These are phyloP conservation scores for Xiphophorus couchianus DNA, from an alignment of 2,113 vertebrate species.

Conservation along the genomic window DNA sequence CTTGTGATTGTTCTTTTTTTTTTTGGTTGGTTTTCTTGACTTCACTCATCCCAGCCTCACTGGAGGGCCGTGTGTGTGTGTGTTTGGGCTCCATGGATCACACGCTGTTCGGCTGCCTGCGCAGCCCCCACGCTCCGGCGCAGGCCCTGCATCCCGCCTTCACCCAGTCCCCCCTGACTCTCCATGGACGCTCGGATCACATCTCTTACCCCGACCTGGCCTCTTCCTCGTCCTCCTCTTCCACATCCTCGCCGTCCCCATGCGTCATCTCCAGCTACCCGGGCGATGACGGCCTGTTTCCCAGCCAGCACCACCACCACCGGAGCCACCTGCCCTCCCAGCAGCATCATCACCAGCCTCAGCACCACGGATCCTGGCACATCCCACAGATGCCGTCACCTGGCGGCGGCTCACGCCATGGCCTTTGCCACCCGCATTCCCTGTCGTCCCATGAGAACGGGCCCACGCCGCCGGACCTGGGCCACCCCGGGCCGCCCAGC, in stretches of 20 bases:
- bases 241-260: slow-evolving; percentile 85
- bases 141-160: slow-evolving; percentile 95
- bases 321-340: slow-evolving; percentile 83
- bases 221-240: slow-evolving; percentile 81
- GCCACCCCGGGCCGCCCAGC: slow-evolving; percentile 86
- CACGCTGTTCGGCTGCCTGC: slow-evolving; percentile 97
- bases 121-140: slow-evolving; percentile 91
- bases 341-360: slow-evolving; percentile 84
- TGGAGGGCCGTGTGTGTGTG: slow-evolving; percentile 59
- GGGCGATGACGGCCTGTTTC: slow-evolving; percentile 91
- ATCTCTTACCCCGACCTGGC: slow-evolving; percentile 96
- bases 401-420: slow-evolving; percentile 80
- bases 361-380: slow-evolving; percentile 92
- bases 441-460: slow-evolving; percentile 79
- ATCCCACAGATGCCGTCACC: slow-evolving; percentile 78
- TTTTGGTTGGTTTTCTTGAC: slow-evolving; percentile 37
- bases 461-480: slow-evolving; percentile 86
- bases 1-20: slow-evolving; percentile 37
- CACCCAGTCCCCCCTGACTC: slow-evolving; percentile 89
- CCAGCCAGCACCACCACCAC: slow-evolving; percentile 86
- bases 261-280: slow-evolving; percentile 95
- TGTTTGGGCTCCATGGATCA: slow-evolving; percentile 91
- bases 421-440: slow-evolving; percentile 86
- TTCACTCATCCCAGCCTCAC: slow-evolving; percentile 53
- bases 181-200: slow-evolving; percentile 95